Percentiles rank a stretch among this genome's conserved stretches.
These are phyloP conservation scores for Cariama cristata DNA, from an alignment of 2,113 vertebrate genomes.

Conservation along the genomic window DNA sequence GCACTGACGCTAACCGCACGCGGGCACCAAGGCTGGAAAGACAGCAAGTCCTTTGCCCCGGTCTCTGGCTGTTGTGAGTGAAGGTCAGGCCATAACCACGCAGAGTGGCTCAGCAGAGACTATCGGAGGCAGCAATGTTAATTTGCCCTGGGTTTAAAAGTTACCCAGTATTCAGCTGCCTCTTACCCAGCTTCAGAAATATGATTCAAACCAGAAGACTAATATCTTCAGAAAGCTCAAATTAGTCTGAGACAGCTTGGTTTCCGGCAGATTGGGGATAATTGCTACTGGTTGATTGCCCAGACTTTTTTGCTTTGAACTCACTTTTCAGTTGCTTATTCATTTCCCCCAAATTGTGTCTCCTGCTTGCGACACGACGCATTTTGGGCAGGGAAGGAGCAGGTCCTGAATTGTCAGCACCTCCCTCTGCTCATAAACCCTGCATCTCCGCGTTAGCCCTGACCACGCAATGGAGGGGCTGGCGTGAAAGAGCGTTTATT, in stretches of 20 bases:
- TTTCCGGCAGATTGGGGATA: constrained; percentile 11
- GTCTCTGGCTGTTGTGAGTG: fast-evolving
- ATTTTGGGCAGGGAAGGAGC: not conserved
- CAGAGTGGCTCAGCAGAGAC: not conserved
- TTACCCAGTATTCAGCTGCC: not conserved
- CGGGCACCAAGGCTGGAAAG: not conserved
- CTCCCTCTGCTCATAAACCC: not conserved
- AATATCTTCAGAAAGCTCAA: not conserved
- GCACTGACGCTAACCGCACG: not conserved
- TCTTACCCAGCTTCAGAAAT: not conserved
- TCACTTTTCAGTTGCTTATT: not conserved
- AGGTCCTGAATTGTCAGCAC: not conserved
- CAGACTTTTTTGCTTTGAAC: constrained; percentile 4
- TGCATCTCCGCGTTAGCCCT: not conserved
- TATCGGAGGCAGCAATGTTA: not conserved
- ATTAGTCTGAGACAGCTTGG: constrained; percentile 13
- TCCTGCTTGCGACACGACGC: not conserved
- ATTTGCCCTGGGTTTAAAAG: not conserved
- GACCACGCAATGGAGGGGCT: not conserved
- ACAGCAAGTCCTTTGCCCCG: not conserved
- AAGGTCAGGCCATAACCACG: not conserved
- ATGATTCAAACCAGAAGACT: constrained; percentile 18
- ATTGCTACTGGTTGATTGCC: constrained; percentile 18
- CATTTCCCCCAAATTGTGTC: not conserved
- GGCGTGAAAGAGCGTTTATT: not conserved